A percentile compares a stretch with the other conserved stretches of the same genome.
These are phyloP conservation scores for Helicoverpa zea DNA, from an alignment of 1,140 invertebrate species.

Conservation along the genomic window DNA sequence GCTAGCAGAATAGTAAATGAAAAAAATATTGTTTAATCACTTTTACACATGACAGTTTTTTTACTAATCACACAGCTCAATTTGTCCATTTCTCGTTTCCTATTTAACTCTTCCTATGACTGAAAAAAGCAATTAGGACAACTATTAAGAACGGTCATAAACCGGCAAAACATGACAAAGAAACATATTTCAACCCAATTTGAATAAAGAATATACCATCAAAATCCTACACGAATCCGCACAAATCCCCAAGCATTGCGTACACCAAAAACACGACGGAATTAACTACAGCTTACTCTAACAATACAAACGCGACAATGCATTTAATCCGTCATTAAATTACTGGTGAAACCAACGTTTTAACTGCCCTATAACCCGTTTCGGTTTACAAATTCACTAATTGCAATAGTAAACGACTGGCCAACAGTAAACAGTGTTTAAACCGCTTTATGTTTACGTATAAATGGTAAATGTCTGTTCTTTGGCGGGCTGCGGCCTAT, in stretches of 20 bases:
- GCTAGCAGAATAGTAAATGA: not conserved
- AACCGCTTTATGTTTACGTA: conserved; percentile 26
- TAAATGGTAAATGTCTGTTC: conserved; percentile 21
- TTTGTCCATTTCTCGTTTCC: no score
- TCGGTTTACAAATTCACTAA: conserved; percentile 40
- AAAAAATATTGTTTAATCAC: no score
- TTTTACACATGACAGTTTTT: no score
- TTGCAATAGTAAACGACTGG: conserved; percentile 32
- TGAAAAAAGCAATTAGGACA: no score
- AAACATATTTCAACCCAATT: not conserved
- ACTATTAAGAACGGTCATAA: not conserved
- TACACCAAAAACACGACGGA: not conserved
- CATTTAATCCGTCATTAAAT: conserved; percentile 43
- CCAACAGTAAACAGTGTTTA: conserved; percentile 24
- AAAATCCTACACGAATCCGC: not conserved
- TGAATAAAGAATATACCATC: not conserved
- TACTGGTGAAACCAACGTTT: not conserved
- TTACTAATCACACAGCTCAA: no score
- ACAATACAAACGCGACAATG: conserved; percentile 22
- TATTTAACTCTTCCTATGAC: no score
- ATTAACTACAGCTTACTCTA: conserved; percentile 20
- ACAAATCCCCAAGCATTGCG: not conserved
- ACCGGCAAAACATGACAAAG: not conserved
- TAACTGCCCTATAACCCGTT: not conserved
- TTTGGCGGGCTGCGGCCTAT: conserved; percentile 13